Conservation (phyloP, 64 coral and sea anemone genomes). For the Catalaphyllia jardinei region DNA sequence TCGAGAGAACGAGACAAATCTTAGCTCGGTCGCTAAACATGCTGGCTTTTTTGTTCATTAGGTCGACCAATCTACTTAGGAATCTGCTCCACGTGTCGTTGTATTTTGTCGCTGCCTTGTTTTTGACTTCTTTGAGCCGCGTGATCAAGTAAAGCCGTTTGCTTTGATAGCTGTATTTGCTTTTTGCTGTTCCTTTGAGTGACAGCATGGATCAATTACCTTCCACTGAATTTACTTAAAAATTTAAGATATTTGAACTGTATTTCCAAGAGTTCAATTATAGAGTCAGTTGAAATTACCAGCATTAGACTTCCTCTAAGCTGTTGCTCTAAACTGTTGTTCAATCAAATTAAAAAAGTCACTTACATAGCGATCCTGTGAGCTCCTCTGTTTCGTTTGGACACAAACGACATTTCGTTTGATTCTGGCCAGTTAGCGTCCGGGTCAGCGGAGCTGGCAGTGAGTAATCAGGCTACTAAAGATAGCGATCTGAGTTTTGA, state of each 20-base stretch:
- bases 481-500: background rate
- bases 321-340: too few species aligned
- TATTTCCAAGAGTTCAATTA: slow-evolving; percentile 6
- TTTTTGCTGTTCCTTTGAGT: background rate
- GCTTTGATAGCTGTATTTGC: background rate
- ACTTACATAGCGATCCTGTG: background rate
- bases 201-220: slow-evolving; percentile 12
- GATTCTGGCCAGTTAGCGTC: background rate
- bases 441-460: background rate
- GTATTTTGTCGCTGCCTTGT: too few species aligned
- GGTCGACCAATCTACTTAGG: too few species aligned
- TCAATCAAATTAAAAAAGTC: too few species aligned
- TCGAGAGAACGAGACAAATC: too few species aligned
- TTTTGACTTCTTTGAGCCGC: too few species aligned
- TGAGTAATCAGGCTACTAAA: background rate
- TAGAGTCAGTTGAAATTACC: background rate
- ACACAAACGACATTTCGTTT: background rate
- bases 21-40: background rate
- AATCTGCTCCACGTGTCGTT: too few species aligned
- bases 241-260: background rate
- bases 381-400: background rate
- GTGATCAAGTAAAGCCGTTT: background rate
- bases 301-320: background rate
- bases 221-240: slow-evolving; percentile 2
- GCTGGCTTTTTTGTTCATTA: background rate